phyloP scores from a whole-genome alignment of 2,113 vertebrate genomes.

The Tyrannus savana region DNA sequence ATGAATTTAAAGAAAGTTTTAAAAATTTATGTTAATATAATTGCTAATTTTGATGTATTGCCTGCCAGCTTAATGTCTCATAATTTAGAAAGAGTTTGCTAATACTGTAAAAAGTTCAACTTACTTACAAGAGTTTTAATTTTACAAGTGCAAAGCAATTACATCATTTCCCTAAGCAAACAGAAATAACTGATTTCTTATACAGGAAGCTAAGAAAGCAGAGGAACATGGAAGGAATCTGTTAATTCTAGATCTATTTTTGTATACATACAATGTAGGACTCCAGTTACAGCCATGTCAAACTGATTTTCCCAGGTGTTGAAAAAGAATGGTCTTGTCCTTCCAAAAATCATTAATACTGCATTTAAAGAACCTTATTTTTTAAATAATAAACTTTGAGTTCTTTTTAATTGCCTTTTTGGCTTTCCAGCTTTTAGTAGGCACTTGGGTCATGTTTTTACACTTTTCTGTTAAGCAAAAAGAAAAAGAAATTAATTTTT shows the following conservation, averaged over 20 bases:
- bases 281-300: not conserved
- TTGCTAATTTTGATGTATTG: not conserved
- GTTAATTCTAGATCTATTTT: not conserved
- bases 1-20: not conserved
- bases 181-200: not conserved
- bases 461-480: not conserved
- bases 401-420: not conserved
- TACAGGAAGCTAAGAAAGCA: not conserved
- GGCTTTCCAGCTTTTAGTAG: not conserved
- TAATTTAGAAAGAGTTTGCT: not conserved
- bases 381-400: not conserved
- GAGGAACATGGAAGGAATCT: not conserved
- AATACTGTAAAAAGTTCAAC: not conserved
- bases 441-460: not conserved
- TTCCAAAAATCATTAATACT: not conserved
- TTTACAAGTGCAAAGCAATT: not conserved
- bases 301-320: not conserved
- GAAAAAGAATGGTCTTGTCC: not conserved
- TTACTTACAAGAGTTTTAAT: not conserved
- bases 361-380: not conserved
- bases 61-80: not conserved
- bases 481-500: slow-evolving; percentile 13
- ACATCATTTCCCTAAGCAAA: not conserved
- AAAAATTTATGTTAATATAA: not conserved
- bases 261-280: not conserved